These are phyloP conservation scores for Perca flavescens DNA, from an alignment of 2,113 vertebrate species.

Conservation along the genomic window DNA sequence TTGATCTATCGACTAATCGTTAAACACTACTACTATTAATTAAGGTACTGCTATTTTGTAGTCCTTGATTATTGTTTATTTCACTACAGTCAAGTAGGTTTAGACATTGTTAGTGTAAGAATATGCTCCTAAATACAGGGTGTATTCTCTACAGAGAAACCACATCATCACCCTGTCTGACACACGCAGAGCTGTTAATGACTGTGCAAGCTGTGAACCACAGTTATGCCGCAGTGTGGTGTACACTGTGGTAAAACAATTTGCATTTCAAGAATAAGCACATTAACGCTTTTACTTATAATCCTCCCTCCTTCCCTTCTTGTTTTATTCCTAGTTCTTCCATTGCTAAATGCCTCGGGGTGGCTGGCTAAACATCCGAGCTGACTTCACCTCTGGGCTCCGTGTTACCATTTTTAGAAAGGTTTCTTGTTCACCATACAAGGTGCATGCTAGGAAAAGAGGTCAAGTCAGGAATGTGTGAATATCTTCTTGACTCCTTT, in stretches of 20 bases:
- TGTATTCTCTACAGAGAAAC: constrained; percentile 26
- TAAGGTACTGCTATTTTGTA: background rate
- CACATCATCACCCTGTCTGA: constrained; percentile 51
- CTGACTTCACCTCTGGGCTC: constrained; percentile 37
- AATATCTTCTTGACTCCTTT: constrained; percentile 43
- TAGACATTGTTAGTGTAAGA: background rate
- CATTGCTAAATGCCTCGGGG: background rate
- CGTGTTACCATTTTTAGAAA: constrained; percentile 54
- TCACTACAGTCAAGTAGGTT: background rate
- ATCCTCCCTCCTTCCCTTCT: background rate
- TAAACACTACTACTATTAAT: background rate
- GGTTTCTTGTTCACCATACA: constrained; percentile 45
- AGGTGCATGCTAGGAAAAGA: constrained; percentile 47
- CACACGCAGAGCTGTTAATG: constrained; percentile 64
- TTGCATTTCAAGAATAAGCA: constrained; percentile 38
- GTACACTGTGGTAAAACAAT: constrained; percentile 45
- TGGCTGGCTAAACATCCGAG: constrained; percentile 35
- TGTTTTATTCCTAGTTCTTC: constrained; percentile 12
- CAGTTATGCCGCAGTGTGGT: constrained; percentile 36
- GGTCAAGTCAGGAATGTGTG: constrained; percentile 39
- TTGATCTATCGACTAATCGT: background rate
- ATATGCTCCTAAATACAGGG: background rate
- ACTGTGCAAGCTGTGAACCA: constrained; percentile 60
- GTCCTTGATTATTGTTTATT: background rate
- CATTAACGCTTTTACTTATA: constrained; percentile 25